phyloP scores from a whole-genome alignment of 2,113 vertebrate species.

The Neofelis nebulosa region DNA sequence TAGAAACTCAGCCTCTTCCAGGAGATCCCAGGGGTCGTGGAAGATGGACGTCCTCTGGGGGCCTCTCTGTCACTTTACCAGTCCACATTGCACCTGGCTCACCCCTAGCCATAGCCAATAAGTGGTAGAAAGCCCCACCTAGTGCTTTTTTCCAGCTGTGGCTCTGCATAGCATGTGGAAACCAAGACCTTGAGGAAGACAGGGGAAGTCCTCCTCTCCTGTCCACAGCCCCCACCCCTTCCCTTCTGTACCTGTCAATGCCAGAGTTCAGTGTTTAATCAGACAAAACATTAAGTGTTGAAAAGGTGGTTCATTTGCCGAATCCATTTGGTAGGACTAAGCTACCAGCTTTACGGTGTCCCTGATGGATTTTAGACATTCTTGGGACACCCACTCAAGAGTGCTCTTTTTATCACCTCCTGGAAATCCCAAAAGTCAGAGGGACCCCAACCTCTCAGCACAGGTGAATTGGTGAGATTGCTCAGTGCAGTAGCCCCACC shows the following conservation, averaged over 20 bases:
- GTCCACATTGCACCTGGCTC: background rate
- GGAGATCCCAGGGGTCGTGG: background rate
- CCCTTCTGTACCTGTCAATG: background rate
- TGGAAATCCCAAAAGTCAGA: background rate
- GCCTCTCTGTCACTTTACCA: background rate
- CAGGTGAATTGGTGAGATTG: background rate
- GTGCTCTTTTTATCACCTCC: background rate
- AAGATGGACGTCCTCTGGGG: constrained; percentile 47
- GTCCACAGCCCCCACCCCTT: background rate
- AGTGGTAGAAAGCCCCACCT: background rate
- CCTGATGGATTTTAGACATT: constrained; percentile 44
- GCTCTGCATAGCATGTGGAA: background rate
- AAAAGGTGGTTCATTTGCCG: constrained; percentile 12
- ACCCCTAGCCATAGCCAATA: background rate
- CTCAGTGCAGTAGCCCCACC: background rate
- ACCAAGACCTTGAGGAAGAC: background rate
- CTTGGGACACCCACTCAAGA: background rate
- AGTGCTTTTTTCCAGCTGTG: background rate
- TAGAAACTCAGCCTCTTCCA: background rate
- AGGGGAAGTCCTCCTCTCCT: background rate
- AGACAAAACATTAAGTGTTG: constrained; percentile 59
- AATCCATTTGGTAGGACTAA: constrained; percentile 46
- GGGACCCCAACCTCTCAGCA: background rate
- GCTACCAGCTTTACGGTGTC: constrained; percentile 24
- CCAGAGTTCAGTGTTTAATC: constrained; percentile 74